Evolutionary conservation across 1,140 invertebrate genomes (phyloP), one percentile per base, ranked within the genome.

Genomic region (Nautilus pompilius): DNA sequence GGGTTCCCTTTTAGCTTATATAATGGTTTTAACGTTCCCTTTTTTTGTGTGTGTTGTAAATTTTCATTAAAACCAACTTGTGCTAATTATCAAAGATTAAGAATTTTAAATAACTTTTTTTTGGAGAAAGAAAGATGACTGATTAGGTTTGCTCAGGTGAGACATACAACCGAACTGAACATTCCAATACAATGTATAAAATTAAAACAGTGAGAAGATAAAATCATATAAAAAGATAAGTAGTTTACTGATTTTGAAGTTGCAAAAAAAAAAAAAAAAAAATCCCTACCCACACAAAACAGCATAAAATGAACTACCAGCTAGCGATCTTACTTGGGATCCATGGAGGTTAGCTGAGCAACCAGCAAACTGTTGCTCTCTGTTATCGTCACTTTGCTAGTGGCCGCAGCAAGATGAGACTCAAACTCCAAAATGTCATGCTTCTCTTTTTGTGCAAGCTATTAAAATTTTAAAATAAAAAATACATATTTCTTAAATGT

Each of bases 371-470:
- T 95, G 62, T 90, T 95, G 71, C 90, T 88, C 80, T 98, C 95
- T 2, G 91, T 97, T 64, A 98, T 94, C 22, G 91, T 89, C 20
- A 90, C 87, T 74, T 87, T 90, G 17, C 91, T 93, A 66, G 93
- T 93, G 41, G 89, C 90, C 5, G 92, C 92, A 0, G 95, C 96
- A 30, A 98, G 83, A 84, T 97, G 92, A 0, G 88, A 88, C 85
- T 99, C 96, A 83, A 97, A 96, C 82, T 96, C 91, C 0, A 98
- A 77, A 67, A 98, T 95, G 68, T 88, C 86, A 69, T 92, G 89
- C 67, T 90, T 90, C 82, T 95, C 93, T 10, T 91, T 71, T 6
- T 87, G 85, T 24, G 87, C 81, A 20, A 91, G 85, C 82, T 84
- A 66, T 2, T 70, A 62, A n/a, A 58, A 34, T 30, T 46, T 13